phyloP scores from a whole-genome alignment of 2,888 invertebrate genomes.

The Oxytorus armatus region DNA sequence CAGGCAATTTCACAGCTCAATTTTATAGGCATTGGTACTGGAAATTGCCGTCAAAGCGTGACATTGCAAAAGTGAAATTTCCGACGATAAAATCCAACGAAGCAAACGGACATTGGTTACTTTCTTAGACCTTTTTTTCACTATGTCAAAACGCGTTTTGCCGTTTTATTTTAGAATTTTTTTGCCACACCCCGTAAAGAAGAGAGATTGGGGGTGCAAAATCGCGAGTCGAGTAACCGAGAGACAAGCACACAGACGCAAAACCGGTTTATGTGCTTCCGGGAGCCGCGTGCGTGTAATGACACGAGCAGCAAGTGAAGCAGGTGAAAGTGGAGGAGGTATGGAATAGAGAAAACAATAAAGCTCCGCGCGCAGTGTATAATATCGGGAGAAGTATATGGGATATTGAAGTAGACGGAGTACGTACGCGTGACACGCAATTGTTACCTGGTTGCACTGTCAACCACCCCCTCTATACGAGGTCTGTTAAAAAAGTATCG shows the following conservation, averaged over 20 bases:
- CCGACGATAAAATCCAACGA: too few relatives aligned
- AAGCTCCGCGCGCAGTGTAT: constrained; percentile 50
- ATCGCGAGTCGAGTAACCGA: constrained; percentile 13
- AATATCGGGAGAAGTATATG: constrained; percentile 44
- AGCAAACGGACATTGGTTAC: too few relatives aligned
- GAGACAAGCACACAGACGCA: not conserved
- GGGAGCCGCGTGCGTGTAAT: constrained; percentile 60
- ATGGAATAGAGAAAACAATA: constrained; percentile 63
- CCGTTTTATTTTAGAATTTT: not conserved
- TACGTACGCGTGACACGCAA: constrained; percentile 55
- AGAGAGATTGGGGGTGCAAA: constrained; percentile 16
- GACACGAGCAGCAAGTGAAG: constrained; percentile 60
- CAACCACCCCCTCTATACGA: constrained; percentile 31
- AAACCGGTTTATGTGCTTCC: constrained; percentile 56
- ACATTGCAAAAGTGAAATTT: too few relatives aligned
- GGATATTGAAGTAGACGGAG: not conserved
- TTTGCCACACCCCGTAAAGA: constrained; percentile 5
- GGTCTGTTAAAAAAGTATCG: too few relatives aligned
- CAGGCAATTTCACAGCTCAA: too few relatives aligned
- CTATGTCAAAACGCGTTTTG: not conserved
- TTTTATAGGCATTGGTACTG: too few relatives aligned
- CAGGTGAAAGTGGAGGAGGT: constrained; percentile 46
- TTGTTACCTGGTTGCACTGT: constrained; percentile 52
- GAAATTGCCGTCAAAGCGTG: too few relatives aligned
- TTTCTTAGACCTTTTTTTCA: not conserved